Conservation (phyloP, 2,797 vertebrate species). For the Aldrovandia affinis region DNA sequence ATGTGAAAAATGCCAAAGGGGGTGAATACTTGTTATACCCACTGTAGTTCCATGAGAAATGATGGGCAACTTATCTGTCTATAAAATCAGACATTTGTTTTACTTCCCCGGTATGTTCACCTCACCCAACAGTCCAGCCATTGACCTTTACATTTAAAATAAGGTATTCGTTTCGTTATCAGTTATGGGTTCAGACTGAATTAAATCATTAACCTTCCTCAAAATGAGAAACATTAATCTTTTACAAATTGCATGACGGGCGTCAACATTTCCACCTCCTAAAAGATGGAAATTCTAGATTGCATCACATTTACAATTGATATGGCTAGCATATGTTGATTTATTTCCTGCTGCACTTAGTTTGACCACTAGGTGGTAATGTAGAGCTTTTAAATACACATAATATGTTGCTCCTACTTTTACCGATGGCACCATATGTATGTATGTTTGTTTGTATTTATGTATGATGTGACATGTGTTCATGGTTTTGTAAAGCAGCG, state of each 20-base stretch:
- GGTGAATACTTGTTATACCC: too few relatives aligned
- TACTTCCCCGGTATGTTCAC: background rate
- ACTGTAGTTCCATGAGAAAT: background rate
- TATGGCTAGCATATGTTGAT: background rate
- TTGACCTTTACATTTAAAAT: background rate
- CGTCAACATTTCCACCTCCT: background rate
- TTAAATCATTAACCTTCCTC: too few relatives aligned
- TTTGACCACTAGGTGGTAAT: slow-evolving; percentile 27
- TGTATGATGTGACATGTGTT: too few relatives aligned
- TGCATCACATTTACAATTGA: background rate
- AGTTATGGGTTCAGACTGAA: background rate
- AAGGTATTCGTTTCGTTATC: background rate
- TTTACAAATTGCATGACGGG: background rate
- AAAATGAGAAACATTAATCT: too few relatives aligned
- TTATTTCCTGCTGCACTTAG: background rate
- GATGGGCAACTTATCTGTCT: background rate
- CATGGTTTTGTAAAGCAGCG: too few relatives aligned
- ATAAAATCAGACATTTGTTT: background rate
- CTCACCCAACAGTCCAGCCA: background rate
- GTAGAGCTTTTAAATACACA: slow-evolving; percentile 10
- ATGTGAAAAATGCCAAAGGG: too few relatives aligned
- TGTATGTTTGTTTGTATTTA: too few relatives aligned
- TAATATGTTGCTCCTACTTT: too few relatives aligned
- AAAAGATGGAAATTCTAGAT: background rate
- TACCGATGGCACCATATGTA: too few relatives aligned